These are phyloP conservation scores for Teleogryllus occipitalis DNA, from an alignment of 1,140 invertebrate species.

Conservation along the genomic window DNA sequence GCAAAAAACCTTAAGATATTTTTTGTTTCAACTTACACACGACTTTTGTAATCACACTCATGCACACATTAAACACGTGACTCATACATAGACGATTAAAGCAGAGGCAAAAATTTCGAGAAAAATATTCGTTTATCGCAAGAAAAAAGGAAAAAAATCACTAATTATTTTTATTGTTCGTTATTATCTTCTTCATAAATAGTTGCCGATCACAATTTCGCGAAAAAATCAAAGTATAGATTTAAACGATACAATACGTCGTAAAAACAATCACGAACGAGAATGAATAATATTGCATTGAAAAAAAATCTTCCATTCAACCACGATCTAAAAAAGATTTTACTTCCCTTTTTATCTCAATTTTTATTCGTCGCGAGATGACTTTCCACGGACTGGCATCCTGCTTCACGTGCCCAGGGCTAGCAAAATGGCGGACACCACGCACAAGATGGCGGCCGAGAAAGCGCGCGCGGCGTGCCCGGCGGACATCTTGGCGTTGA, in stretches of 20 bases:
- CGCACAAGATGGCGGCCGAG: background rate
- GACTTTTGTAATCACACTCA: background rate
- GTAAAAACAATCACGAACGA: background rate
- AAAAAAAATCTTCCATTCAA: background rate
- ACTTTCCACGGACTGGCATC: no score
- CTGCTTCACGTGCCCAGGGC: constrained; percentile 13
- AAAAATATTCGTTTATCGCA: background rate
- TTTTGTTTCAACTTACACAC: background rate
- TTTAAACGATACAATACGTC: background rate
- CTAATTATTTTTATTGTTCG: background rate
- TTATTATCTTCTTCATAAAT: background rate
- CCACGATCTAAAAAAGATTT: background rate
- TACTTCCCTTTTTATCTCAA: background rate
- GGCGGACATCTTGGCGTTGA: constrained; percentile 3
- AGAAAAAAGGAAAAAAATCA: background rate
- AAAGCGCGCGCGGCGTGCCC: background rate
- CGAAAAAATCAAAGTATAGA: background rate
- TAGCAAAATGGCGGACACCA: background rate
- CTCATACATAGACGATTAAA: background rate
- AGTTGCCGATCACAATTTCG: background rate
- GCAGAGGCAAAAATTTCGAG: background rate
- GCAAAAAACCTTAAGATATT: constrained; percentile 1
- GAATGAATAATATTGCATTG: background rate
- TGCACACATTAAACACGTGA: background rate
- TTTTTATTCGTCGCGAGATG: no score